Evolutionary conservation across 2,888 invertebrate species (phyloP), one percentile per base, ranked within the genome.

Genomic region (Nemotelus pantherinus): DNA sequence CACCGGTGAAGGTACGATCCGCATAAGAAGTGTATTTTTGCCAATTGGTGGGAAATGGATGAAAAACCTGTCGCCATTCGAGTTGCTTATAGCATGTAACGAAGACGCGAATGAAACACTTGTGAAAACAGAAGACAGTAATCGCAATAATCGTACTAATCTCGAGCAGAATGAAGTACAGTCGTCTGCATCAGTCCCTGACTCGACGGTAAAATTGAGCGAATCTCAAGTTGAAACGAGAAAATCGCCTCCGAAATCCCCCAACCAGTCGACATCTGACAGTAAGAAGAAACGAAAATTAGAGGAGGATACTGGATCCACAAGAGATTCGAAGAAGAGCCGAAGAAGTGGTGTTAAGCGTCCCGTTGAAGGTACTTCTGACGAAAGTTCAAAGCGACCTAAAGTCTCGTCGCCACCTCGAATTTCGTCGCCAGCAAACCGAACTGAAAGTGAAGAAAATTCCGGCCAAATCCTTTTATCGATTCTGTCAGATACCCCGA

Each of bases 1-100:
- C 43, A 2, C 47, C 7, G 60, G 50, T 3, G 50, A 48, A 41
- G 55, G 4, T 3, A 74, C 6, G 39, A 5, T 25, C 2, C 74
- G 74, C 10, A 48, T 74, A 3, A 47, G 74, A 47, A 63, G 74
- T 41, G 50, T 63, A n/a, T 74, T 74, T 48, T 5, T 74, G 41
- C 74, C 74, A 41, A 48, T 10, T 4, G 60, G 74, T 1, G 63
- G 74, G 3, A 74, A 74, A 48, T 74, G 47, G 74, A 50, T 47
- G 9, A 60, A 63, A 53, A 74, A 74, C 43, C 39, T 74, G 4
- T 63, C 74, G 10, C 74, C 50, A 4, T 74, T 74, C 63, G 63
- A 45, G 9, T 25, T 74, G 41, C 48, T 74, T 2, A 10, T 74
- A 6, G 63, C 53, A 39, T 2, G 43, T 10, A 43, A 3, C 25